A percentile compares a stretch with the other conserved stretches of the same genome.
These are phyloP conservation scores for Diphyllodes magnificus DNA, from an alignment of 2,113 vertebrate species.

Conservation along the genomic window DNA sequence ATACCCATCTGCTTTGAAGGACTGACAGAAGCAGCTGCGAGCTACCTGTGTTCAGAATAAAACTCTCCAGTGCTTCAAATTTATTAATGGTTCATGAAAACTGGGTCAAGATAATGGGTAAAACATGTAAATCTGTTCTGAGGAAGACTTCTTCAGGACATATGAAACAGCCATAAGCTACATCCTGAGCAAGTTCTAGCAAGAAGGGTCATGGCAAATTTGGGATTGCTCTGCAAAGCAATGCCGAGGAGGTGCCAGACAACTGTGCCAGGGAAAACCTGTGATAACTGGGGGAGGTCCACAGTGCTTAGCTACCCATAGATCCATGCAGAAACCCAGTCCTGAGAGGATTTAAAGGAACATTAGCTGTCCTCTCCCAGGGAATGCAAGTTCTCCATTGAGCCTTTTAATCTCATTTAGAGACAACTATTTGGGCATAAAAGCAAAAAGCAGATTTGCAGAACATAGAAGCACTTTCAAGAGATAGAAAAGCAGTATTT, in stretches of 20 bases:
- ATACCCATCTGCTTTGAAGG: neutral
- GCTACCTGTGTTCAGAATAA: neutral
- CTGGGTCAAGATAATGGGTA: neutral
- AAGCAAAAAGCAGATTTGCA: neutral
- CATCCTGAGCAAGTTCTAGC: neutral
- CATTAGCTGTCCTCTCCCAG: neutral
- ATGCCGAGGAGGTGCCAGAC: neutral
- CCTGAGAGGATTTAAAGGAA: neutral
- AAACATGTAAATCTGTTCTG: neutral
- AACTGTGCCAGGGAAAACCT: neutral
- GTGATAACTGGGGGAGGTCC: neutral
- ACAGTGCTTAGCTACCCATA: neutral
- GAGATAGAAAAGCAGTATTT: neutral
- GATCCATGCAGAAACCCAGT: neutral
- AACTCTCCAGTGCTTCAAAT: neutral
- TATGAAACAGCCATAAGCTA: neutral
- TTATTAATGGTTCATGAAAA: neutral
- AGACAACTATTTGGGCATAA: neutral
- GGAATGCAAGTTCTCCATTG: neutral
- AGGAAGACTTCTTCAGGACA: neutral
- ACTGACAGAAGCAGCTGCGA: neutral
- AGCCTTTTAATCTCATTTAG: conserved; percentile 18
- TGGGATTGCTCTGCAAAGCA: neutral
- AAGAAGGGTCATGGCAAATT: neutral
- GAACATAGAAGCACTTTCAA: neutral